Evolutionary conservation across 2,113 vertebrate genomes (phyloP).

Genomic region (Zeus faber): DNA sequence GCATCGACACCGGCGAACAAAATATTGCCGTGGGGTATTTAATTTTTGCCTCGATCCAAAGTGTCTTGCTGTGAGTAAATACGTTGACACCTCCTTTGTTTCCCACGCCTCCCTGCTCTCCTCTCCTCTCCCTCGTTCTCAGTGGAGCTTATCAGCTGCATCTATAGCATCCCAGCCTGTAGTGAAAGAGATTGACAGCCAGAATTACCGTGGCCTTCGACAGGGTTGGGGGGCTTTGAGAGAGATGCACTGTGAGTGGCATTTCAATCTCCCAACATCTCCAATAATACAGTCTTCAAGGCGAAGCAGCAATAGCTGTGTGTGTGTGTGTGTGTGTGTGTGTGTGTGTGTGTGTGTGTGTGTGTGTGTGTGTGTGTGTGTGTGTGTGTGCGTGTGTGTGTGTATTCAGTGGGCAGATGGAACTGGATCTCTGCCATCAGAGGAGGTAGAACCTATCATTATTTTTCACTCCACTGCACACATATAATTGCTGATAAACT

Average conservation of each 20-base stretch:
- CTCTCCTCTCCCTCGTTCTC: neutral
- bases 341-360: neutral
- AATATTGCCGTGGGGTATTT: neutral
- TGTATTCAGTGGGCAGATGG: slow-evolving; percentile 7
- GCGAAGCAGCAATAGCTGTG: neutral
- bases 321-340: neutral
- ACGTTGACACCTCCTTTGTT: neutral
- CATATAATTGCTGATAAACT: slow-evolving; percentile 15
- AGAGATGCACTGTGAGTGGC: slow-evolving; percentile 12
- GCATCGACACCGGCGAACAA: neutral
- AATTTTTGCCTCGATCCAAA: too few relatives aligned
- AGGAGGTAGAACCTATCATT: slow-evolving; percentile 7
- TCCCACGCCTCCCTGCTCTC: neutral
- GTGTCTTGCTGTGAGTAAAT: too few relatives aligned
- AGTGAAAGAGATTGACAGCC: neutral
- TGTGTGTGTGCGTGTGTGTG: neutral
- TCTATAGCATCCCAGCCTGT: neutral
- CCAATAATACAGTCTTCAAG: slow-evolving; percentile 10
- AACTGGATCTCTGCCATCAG: slow-evolving; percentile 3
- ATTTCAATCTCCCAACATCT: too few relatives aligned
- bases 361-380: neutral
- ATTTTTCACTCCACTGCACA: slow-evolving; percentile 11
- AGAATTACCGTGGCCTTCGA: too few relatives aligned
- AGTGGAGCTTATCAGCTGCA: neutral
- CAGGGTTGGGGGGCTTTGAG: neutral